Conservation (phyloP, 2,113 vertebrate genomes). For the Zeus faber region DNA sequence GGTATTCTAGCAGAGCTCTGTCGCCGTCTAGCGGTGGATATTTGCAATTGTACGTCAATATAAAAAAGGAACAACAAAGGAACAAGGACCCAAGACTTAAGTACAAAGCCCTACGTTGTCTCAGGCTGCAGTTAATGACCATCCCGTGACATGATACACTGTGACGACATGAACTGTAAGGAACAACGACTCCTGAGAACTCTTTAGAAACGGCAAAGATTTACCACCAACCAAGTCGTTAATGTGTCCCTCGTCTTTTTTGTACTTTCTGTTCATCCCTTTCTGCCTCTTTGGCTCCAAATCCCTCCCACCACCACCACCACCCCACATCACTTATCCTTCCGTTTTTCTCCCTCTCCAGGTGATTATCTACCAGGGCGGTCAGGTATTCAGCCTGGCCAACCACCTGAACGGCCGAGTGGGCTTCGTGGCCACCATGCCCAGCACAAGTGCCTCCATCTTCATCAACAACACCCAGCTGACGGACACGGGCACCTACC, state of each 20-base stretch:
- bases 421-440: conserved; percentile 94
- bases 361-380: conserved; percentile 97
- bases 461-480: conserved; percentile 99
- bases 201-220: too few relatives aligned
- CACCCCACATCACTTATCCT: neutral
- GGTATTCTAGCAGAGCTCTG: conserved; percentile 15
- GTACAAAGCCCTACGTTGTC: neutral
- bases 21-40: conserved; percentile 54
- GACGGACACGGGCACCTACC: conserved; percentile 96
- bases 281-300: neutral
- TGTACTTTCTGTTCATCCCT: too few relatives aligned
- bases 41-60: conserved; percentile 11
- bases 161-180: too few relatives aligned
- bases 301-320: neutral
- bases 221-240: too few relatives aligned
- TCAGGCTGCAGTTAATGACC: neutral
- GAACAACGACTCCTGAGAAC: too few relatives aligned
- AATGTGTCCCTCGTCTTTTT: neutral
- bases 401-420: conserved; percentile 90
- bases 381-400: conserved; percentile 92
- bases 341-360: neutral
- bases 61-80: too few relatives aligned
- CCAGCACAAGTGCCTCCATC: conserved; percentile 97
- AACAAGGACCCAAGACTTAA: neutral
- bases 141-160: neutral